Evolutionary conservation across 2,888 invertebrate species (phyloP), one percentile per base, ranked within the genome.

Genomic region (Acleris emargana): DNA sequence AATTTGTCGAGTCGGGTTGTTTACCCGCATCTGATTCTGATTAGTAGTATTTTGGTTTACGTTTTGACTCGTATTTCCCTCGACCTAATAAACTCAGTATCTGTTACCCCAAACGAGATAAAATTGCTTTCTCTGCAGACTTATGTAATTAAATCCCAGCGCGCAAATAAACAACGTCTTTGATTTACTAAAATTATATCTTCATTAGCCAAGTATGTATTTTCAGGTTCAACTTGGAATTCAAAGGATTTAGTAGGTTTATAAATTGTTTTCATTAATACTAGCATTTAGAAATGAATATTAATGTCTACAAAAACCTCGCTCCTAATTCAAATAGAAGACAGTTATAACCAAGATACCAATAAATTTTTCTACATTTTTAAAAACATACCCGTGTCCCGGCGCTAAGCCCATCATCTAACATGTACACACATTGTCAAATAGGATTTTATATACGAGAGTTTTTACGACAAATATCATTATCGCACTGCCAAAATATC

Each of bases 401-500:
- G 45, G 5, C 17, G 38, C 42, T 59, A 11, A 42, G 25, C 55
- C 17, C 16, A 43, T 53, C 51, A 64, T 42, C 25, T 59, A n/a
- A 55, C 22, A 43, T 64, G 18, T 51, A 55, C 51, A 59, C 53
- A 49, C 53, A 28, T 58, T 53, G 64, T 59, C 52, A 55, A 61
- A 66, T 57, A 52, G 38, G 50, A 50, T 52, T 61, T 66, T 51
- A 57, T 57, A 57, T 57, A 69, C 64, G 73, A 73, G 72, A 72
- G 73, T 73, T 82, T 83, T 82, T 81, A 81, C 77, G 78, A 81
- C 78, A 86, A 83, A 87, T 83, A 84, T 86, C 86, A 89, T 88
- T 89, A 90, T 88, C 83, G 81, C 81, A 75, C 78, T 76, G 78
- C 81, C 82, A 79, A 87, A 87, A 88, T 86, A 85, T 84, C 81